phyloP scores from a whole-genome alignment of 2,888 invertebrate genomes.

The Amaurobius ferox region DNA sequence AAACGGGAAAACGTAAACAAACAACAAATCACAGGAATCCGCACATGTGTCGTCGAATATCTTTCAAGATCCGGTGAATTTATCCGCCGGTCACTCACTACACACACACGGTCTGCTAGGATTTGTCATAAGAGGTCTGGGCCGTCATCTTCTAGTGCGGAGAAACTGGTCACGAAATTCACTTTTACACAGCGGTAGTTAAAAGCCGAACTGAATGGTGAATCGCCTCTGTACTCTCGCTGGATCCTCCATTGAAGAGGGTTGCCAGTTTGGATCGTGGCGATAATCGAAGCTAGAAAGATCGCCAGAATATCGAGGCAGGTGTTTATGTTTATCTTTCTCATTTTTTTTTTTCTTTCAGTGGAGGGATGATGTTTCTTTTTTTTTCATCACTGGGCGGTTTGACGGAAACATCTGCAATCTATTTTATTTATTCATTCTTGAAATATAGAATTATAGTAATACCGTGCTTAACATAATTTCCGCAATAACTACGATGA shows the following conservation, averaged over 20 bases:
- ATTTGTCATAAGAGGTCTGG: background rate
- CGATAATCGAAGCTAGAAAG: background rate
- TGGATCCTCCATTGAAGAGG: slow-evolving; percentile 17
- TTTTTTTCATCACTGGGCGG: background rate
- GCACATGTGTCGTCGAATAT: background rate
- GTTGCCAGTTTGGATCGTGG: slow-evolving; percentile 37
- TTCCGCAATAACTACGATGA: no score
- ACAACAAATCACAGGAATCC: slow-evolving; percentile 26
- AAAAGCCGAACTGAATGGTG: background rate
- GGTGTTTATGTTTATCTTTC: slow-evolving; percentile 11
- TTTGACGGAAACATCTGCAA: no score
- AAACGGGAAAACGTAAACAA: background rate
- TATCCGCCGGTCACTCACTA: no score
- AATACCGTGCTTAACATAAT: no score
- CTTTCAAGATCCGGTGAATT: background rate
- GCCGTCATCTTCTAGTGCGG: background rate
- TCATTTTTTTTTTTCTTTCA: background rate
- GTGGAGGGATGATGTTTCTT: background rate
- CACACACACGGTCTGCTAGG: no score
- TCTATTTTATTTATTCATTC: no score
- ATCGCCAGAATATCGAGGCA: slow-evolving; percentile 23
- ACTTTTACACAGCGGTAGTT: background rate
- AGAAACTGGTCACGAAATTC: background rate
- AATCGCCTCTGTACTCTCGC: slow-evolving; percentile 8
- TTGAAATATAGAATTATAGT: no score